Conservation (phyloP, 1,140 invertebrate genomes). For the Leguminivora glycinivorella region DNA sequence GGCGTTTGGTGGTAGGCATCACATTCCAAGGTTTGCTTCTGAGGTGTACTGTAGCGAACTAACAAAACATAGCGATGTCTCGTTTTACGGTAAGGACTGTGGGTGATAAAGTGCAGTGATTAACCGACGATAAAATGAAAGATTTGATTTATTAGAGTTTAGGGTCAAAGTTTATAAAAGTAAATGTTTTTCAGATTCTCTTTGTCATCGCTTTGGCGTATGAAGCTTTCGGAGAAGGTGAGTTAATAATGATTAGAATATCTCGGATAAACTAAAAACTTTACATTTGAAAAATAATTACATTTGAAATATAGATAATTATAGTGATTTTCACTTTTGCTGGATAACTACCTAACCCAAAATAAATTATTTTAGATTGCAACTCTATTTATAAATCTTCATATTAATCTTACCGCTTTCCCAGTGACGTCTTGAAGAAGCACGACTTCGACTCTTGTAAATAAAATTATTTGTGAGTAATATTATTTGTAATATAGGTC, state of each 20-base stretch:
- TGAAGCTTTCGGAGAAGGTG: conserved; percentile 66
- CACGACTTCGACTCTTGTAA: no score
- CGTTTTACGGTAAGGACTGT: conserved; percentile 63
- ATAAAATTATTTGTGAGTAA: no score
- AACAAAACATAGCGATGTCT: conserved; percentile 55
- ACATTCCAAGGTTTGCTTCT: conserved; percentile 46
- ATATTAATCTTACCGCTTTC: no score
- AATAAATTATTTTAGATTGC: no score
- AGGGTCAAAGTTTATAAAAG: neutral
- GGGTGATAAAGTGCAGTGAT: conserved; percentile 11
- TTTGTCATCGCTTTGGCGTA: conserved; percentile 69
- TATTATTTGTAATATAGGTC: conserved; percentile 3
- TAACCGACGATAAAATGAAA: neutral
- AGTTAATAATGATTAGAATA: conserved; percentile 29
- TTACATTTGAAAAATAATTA: conserved; percentile 7
- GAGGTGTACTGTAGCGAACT: conserved; percentile 51
- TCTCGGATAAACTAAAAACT: neutral
- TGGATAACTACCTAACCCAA: neutral
- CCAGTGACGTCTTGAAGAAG: no score
- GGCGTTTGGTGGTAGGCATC: conserved; percentile 50
- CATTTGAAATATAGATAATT: no score
- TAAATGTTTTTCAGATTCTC: conserved; percentile 59
- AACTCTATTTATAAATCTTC: no score
- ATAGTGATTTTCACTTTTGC: no score
- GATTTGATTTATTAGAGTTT: neutral